phyloP scores from a whole-genome alignment of 2,888 invertebrate species.

The Trachelus stipa region DNA sequence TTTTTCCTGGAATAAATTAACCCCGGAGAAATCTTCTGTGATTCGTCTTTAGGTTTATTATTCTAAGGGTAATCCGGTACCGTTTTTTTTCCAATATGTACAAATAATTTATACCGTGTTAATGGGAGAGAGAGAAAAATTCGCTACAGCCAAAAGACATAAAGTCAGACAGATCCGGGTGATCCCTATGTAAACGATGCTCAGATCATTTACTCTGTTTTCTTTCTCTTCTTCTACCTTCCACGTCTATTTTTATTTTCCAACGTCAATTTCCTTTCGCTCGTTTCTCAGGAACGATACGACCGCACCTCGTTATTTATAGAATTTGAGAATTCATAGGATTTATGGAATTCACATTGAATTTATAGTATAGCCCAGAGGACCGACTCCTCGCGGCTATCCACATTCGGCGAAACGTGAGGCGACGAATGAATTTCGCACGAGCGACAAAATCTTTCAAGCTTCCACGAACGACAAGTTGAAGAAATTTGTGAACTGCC shows the following conservation, averaged over 20 bases:
- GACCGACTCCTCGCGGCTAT: neutral
- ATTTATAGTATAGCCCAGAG: neutral
- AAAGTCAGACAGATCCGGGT: neutral
- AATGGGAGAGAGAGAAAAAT: neutral
- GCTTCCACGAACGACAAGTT: neutral
- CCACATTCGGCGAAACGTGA: neutral
- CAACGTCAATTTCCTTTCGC: neutral
- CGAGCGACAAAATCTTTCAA: neutral
- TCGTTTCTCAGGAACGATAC: neutral
- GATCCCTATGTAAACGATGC: neutral
- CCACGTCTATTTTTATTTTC: slow-evolving; percentile 7
- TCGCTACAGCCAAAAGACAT: neutral
- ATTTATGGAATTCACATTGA: neutral
- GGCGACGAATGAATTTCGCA: neutral
- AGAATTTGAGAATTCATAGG: neutral
- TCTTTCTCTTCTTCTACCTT: slow-evolving; percentile 7
- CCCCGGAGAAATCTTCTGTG: neutral
- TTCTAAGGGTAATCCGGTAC: neutral
- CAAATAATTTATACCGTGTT: neutral
- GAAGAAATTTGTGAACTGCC: neutral
- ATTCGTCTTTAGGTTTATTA: neutral
- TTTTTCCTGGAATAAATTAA: neutral
- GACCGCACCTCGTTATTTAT: neutral
- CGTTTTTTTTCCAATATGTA: neutral
- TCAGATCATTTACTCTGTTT: neutral